Evolutionary conservation across 2,888 invertebrate species (phyloP), one percentile per base, ranked within the genome.

Genomic region (Eilema griseolum): DNA sequence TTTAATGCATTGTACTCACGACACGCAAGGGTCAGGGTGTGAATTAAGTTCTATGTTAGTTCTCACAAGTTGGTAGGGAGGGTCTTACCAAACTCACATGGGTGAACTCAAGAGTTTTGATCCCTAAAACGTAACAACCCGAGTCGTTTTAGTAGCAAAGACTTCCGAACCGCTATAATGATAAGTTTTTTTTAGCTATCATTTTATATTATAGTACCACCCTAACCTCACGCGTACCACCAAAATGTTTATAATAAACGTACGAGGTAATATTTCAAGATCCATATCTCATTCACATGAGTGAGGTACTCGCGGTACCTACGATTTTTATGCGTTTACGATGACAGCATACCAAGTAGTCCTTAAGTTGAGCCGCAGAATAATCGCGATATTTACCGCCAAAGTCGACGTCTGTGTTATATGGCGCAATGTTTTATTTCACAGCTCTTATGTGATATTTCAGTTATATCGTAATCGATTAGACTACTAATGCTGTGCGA

Each of bases 301-400:
- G 61, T 65, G 59, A 68, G 68, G 61, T 65, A 68, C 67, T 67
- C 65, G 61, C 52, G 41, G 68, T 46, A 68, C 69, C 65, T 62
- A 72, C 72, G 65, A 68, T 72, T 72, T 82, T 76, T 78, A 82
- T 64, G 70, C 66, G 65, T 73, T 70, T 70, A 73, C 76, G 73
- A 72, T 66, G 72, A 74, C 71, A 70, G 81, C 76, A 81, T 81
- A 81, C 72, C 71, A 82, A 81, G 78, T 72, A 67, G 74, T 71
- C 66, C 63, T 73, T 69, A 73, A 68, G 64, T 69, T 61, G 52
- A 73, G 71, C 69, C 24, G 62, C 14, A 46, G 70, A 61, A 72
- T 73, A 79, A 82, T 80, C 74, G 67, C 28, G 61, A 73, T 82
- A 81, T 81, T 77, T 77, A 76, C 70, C 66, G 66, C 70, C 69